Evolutionary conservation across 2,888 invertebrate species (phyloP), one percentile per base, ranked within the genome.

Genomic region (Fragum sueziense): DNA sequence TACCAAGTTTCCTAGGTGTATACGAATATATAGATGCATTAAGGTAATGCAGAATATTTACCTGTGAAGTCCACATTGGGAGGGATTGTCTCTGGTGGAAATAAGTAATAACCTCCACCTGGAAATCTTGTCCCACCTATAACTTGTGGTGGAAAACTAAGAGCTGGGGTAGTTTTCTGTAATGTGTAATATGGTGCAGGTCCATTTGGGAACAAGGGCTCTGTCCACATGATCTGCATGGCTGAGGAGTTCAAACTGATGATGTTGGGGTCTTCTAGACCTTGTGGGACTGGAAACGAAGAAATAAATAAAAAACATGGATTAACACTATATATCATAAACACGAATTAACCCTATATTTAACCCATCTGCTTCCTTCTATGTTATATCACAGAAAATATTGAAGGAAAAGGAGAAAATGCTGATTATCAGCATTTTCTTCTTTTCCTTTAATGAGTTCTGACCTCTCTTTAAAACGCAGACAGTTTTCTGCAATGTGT

Each of bases 1-100:
- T n/a, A n/a, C n/a, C n/a, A n/a, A n/a, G n/a, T n/a, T n/a, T n/a
- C n/a, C n/a, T n/a, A n/a, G n/a, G n/a, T n/a, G n/a, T n/a, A n/a
- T n/a, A n/a, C n/a, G n/a, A n/a, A n/a, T n/a, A n/a, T n/a, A n/a
- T n/a, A n/a, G n/a, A n/a, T n/a, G n/a, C n/a, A n/a, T n/a, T n/a
- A n/a, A n/a, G n/a, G n/a, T n/a, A n/a, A n/a, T n/a, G 29, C 1
- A 51, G n/a, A 70, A 70, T 52, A 73, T 27, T 0, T 79, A 93
- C 93, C 93, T 73, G 92, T 92, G 73, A 91, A 93, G 11, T 85
- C 90, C 9, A 91, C 92, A 83, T 90, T 91, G 71, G 91, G 89
- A 14, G 92, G 92, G 0, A 93, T 79, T 27, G 89, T 88, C 20
- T 88, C 86, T 0, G 91, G 87, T 14, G 91, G 88, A 75, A 93